Conservation (phyloP, 2,113 vertebrate genomes). For the Nematolebias whitei region DNA sequence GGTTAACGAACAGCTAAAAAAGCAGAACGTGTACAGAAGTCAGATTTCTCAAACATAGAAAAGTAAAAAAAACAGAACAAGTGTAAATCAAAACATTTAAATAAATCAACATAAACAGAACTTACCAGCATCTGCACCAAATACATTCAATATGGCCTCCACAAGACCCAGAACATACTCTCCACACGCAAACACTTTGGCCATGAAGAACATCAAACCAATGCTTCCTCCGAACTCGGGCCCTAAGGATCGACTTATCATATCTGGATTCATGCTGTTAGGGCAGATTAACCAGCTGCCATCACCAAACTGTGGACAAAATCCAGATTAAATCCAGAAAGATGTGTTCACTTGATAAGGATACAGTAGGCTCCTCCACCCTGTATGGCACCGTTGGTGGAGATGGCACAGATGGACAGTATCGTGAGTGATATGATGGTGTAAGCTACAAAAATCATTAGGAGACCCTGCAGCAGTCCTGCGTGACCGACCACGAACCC, state of each 20-base stretch:
- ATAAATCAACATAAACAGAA: not conserved
- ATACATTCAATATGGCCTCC: slow-evolving; percentile 86
- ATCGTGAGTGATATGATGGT: slow-evolving; percentile 89
- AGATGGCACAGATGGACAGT: slow-evolving; percentile 91
- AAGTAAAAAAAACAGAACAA: not conserved
- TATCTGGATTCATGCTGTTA: slow-evolving; percentile 79
- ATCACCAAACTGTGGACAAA: not conserved
- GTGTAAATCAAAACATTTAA: too few relatives aligned
- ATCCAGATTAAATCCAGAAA: not conserved
- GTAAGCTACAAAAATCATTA: slow-evolving; percentile 89
- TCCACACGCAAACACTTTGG: slow-evolving; percentile 89
- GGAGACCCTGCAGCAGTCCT: slow-evolving; percentile 85
- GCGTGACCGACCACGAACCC: slow-evolving; percentile 92
- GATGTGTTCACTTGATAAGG: slow-evolving; percentile 61
- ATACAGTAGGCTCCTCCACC: slow-evolving; percentile 94
- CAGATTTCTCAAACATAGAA: too few relatives aligned
- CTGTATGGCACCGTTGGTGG: slow-evolving; percentile 90
- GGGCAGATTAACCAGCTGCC: slow-evolving; percentile 21
- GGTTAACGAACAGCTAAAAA: too few relatives aligned
- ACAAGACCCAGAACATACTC: slow-evolving; percentile 91
- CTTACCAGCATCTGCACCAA: slow-evolving; percentile 80
- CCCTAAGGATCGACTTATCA: slow-evolving; percentile 92
- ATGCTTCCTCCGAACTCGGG: slow-evolving; percentile 94
- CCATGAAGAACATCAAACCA: slow-evolving; percentile 93
- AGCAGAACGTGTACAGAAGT: too few relatives aligned